Conservation (phyloP, 2,888 invertebrate genomes). For the Oscheius sp. region DNA sequence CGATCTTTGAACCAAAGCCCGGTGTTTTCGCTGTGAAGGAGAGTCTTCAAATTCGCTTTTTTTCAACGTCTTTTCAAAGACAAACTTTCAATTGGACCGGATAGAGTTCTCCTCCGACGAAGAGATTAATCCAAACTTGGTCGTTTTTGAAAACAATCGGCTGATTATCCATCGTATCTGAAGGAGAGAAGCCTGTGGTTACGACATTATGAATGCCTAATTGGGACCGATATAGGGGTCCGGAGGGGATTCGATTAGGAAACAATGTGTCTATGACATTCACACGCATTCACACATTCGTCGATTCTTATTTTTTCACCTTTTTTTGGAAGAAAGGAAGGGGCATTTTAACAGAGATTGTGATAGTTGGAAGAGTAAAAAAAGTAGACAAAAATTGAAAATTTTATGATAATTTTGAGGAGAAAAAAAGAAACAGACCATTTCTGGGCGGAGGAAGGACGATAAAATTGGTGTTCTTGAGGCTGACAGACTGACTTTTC, state of each 20-base stretch:
- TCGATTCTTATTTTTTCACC: background rate
- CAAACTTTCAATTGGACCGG: background rate
- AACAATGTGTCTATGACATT: background rate
- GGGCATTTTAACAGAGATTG: background rate
- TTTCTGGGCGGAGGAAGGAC: constrained; percentile 5
- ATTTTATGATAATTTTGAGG: background rate
- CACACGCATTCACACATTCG: background rate
- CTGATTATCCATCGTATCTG: constrained; percentile 17
- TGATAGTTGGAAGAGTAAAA: background rate
- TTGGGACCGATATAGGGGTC: no score
- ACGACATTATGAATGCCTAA: constrained; percentile 17
- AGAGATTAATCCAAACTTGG: constrained; percentile 48
- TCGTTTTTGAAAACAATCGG: constrained; percentile 41
- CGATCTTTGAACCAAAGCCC: constrained; percentile 42
- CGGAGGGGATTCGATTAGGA: background rate
- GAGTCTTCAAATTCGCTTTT: constrained; percentile 35
- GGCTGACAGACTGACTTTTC: constrained; percentile 9
- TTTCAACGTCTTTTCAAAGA: background rate
- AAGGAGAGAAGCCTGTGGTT: no score
- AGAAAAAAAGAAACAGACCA: background rate
- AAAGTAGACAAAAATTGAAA: background rate
- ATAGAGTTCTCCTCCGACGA: constrained; percentile 43
- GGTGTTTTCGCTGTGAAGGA: constrained; percentile 39
- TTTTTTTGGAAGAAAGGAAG: background rate
- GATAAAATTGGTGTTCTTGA: constrained; percentile 5